Conservation (phyloP, 2,113 vertebrate genomes). For the Pterocles gutturalis region DNA sequence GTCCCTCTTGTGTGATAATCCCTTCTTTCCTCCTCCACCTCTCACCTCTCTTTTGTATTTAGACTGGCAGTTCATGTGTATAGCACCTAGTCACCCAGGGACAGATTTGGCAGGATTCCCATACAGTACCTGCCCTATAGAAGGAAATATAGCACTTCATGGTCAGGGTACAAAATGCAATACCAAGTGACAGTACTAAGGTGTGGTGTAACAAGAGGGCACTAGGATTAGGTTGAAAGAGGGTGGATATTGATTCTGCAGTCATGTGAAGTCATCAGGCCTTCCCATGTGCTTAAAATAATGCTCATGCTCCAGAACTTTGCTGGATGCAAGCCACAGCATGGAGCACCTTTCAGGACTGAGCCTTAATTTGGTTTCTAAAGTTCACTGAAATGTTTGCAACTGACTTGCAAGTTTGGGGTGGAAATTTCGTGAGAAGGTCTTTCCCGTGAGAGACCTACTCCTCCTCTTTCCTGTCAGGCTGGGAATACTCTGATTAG, state of each 20-base stretch:
- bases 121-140: background rate
- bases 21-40: background rate
- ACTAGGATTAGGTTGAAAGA: background rate
- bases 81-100: background rate
- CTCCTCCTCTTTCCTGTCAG: slow-evolving; percentile 30
- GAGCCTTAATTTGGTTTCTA: background rate
- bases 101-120: background rate
- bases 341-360: background rate
- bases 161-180: background rate
- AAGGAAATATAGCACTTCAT: background rate
- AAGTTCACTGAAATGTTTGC: background rate
- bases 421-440: background rate
- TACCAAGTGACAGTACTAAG: background rate
- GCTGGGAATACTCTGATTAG: slow-evolving; percentile 50
- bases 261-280: background rate
- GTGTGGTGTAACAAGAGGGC: background rate
- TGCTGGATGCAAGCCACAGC: background rate
- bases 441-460: background rate
- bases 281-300: background rate
- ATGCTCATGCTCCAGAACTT: background rate
- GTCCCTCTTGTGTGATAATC: background rate
- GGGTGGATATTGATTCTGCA: background rate
- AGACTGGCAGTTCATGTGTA: background rate
- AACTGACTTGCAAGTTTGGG: background rate
- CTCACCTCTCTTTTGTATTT: background rate